Base-by-base conservation (phyloP, 2,797 vertebrate genomes). In the Podargus strigoides region DNA sequence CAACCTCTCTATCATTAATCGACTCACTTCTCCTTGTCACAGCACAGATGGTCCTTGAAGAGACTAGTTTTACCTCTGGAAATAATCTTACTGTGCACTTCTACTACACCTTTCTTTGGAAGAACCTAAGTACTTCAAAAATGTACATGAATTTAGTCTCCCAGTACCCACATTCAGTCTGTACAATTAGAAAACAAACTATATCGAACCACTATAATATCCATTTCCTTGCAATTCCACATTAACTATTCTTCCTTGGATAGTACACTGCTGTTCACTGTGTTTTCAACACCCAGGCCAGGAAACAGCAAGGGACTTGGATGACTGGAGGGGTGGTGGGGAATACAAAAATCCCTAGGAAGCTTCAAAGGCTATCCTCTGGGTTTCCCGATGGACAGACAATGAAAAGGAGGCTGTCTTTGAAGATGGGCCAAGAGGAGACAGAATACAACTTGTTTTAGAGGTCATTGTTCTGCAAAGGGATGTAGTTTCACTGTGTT, bases 281-380 rank as follows among this genome's bases (percentile, higher is more conserved):
- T 0, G 0, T 67, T 53, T 89, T 81, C 78, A 90, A 15, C 37
- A 88, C 56, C 36, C 1, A 1, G 64, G 67, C 75, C 64, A 77
- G 81, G 49, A 87, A 85, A 90, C 74, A 77, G 67, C 86, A 85
- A 83, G 58, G 78, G 86, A 93, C 85, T 70, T 94, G 81, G 86
- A 89, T 77, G 75, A 67, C 90, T 72, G 78, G 49, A 94, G 39
- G 62, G 37, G 7, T 90, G 66, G 92, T 86, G 49, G 84, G 50
- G 88, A 96, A 93, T 95, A 94, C 87, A 90, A 84, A 94, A 96
- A 83, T 84, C 89, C 64, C 60, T 49, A 76, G 83, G 93, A 90
- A 92, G 83, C 63, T 94, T 95, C 93, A 95, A 82, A 94, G 77
- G 59, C 70, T 58, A 8, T 83, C 73, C 73, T 87, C 56, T 79